Conservation (phyloP, 2,888 invertebrate genomes). For the Mythimna lalbum region DNA sequence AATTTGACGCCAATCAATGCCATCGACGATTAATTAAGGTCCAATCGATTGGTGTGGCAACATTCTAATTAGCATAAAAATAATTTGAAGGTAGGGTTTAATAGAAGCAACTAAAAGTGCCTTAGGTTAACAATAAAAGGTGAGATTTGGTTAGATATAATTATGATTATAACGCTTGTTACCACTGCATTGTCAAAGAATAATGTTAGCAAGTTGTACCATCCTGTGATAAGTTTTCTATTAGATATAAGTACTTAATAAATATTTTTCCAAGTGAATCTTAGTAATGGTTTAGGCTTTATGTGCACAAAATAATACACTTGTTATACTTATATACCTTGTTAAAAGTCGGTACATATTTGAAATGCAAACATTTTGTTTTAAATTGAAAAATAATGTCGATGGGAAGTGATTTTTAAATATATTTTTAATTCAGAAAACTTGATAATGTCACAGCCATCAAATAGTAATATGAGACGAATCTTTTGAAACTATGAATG, state of each 20-base stretch:
- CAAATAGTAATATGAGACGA: not conserved
- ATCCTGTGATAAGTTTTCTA: conserved; percentile 61
- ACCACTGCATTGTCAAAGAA: conserved; percentile 40
- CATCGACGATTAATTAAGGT: too few species aligned
- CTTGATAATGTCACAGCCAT: conserved; percentile 7
- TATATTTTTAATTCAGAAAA: conserved; percentile 7
- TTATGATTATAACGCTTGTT: conserved; percentile 32
- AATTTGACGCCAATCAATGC: too few species aligned
- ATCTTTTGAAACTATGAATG: conserved; percentile 3
- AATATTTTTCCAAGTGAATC: conserved; percentile 55
- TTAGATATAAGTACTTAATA: conserved; percentile 55
- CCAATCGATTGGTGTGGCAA: not conserved
- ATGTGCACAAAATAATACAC: conserved; percentile 28
- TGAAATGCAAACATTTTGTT: not conserved
- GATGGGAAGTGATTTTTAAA: conserved; percentile 6
- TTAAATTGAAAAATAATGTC: not conserved
- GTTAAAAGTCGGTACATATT: conserved; percentile 5
- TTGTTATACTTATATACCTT: conserved; percentile 6
- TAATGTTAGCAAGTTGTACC: conserved; percentile 34
- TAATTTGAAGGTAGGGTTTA: not conserved
- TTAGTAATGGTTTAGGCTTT: conserved; percentile 22
- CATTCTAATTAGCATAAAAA: not conserved
- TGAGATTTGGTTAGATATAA: conserved; percentile 50
- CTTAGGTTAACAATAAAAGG: conserved; percentile 26
- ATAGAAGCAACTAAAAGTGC: conserved; percentile 13